phyloP scores from a whole-genome alignment of 2,113 vertebrate species.

The Urocynchramus pylzowi region DNA sequence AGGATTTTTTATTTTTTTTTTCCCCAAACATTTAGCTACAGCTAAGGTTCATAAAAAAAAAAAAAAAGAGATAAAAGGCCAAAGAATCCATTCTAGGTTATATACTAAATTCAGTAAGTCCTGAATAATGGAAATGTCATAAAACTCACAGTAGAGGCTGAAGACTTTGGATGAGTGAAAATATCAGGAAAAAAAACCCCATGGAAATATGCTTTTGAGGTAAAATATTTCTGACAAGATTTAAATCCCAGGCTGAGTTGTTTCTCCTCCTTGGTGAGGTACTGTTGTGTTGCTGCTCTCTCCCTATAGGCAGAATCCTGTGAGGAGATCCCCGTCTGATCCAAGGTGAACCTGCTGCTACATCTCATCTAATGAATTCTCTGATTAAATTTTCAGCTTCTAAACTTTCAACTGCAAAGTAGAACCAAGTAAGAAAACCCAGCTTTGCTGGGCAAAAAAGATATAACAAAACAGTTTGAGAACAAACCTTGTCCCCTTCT shows the following conservation, averaged over 20 bases:
- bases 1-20: background rate
- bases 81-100: background rate
- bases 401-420: background rate
- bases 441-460: background rate
- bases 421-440: background rate
- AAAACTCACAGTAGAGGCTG: background rate
- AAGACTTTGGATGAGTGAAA: background rate
- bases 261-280: background rate
- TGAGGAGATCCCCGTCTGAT: background rate
- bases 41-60: background rate
- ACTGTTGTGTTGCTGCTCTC: background rate
- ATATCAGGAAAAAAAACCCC: background rate
- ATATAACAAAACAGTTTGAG: background rate
- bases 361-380: background rate
- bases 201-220: background rate
- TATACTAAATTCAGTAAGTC: background rate
- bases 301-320: background rate
- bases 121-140: background rate
- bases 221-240: background rate
- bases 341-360: background rate
- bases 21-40: fast-evolving
- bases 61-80: background rate
- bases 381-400: background rate
- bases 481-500: background rate
- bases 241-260: background rate